Percentiles rank a stretch among this genome's conserved stretches.
These are phyloP conservation scores for Seira ritae DNA, from an alignment of 2,888 invertebrate species.

Conservation along the genomic window DNA sequence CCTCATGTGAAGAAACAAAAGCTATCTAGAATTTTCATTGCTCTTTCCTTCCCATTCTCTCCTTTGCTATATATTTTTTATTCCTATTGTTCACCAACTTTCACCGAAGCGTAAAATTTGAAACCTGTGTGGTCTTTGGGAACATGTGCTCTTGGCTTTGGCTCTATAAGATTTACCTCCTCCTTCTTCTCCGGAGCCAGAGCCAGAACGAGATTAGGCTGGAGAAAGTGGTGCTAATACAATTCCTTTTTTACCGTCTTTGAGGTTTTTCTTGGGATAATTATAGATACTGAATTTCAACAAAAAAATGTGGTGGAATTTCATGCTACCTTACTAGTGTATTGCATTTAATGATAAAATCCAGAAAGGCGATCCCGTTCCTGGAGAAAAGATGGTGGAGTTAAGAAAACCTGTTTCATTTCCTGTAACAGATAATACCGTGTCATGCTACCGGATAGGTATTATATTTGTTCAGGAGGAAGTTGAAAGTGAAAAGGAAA, in stretches of 20 bases:
- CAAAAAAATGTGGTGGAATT: not conserved
- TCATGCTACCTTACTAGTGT: not conserved
- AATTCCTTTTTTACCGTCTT: not conserved
- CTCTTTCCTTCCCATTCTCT: constrained; percentile 24
- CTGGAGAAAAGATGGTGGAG: not conserved
- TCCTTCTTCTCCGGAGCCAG: not conserved
- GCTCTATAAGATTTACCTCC: constrained; percentile 24
- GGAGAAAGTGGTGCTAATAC: not conserved
- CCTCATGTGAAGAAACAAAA: not conserved
- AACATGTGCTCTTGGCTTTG: constrained; percentile 52
- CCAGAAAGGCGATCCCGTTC: constrained; percentile 1
- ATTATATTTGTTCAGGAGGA: not conserved
- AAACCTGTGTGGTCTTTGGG: constrained; percentile 63
- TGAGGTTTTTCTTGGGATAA: constrained; percentile 27
- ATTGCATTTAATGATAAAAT: constrained; percentile 32
- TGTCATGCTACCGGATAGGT: not conserved
- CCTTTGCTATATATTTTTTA: constrained; percentile 28
- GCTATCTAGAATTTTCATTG: constrained; percentile 35
- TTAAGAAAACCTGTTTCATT: constrained; percentile 42
- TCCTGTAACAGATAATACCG: not conserved
- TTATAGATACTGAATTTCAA: constrained; percentile 20
- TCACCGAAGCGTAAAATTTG: constrained; percentile 64
- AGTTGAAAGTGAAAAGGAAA: constrained; percentile 2
- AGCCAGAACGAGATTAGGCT: not conserved
- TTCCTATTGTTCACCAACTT: constrained; percentile 42